phyloP scores from a whole-genome alignment of 1,140 invertebrate species.

The Sarcophaga bullata region DNA sequence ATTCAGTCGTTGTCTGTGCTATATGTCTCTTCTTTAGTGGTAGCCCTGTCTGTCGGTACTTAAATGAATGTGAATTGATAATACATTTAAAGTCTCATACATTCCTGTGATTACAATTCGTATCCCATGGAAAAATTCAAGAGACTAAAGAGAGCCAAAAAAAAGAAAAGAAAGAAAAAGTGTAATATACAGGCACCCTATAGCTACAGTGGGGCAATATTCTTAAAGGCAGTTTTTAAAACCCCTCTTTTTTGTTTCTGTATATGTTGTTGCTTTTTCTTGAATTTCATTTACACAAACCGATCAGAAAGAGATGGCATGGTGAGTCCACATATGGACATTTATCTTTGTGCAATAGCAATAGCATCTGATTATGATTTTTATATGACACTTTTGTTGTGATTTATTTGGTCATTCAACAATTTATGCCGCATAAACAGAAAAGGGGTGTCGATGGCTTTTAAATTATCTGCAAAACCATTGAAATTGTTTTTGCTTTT shows the following conservation, averaged over 20 bases:
- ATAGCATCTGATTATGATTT: slow-evolving; percentile 65
- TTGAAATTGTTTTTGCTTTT: slow-evolving; percentile 58
- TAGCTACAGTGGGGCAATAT: background rate
- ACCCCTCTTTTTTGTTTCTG: too few species aligned
- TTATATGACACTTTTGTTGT: slow-evolving; percentile 64
- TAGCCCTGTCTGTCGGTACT: background rate
- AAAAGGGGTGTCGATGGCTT: slow-evolving; percentile 64
- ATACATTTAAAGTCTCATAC: background rate
- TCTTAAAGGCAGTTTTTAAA: too few species aligned
- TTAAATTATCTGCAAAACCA: slow-evolving; percentile 63
- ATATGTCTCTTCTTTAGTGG: too few species aligned
- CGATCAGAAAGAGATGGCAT: too few species aligned
- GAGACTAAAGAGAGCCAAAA: background rate
- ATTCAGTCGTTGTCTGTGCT: background rate
- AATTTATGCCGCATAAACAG: slow-evolving; percentile 52
- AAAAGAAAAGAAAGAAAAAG: background rate
- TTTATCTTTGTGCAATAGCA: slow-evolving; percentile 59
- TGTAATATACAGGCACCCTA: background rate
- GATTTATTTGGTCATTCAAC: slow-evolving; percentile 65
- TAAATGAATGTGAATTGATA: background rate
- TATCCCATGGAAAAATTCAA: background rate
- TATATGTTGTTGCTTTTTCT: too few species aligned
- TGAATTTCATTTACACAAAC: too few species aligned
- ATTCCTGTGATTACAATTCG: background rate
- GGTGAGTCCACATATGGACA: slow-evolving; percentile 7